phyloP scores from a whole-genome alignment of 2,888 invertebrate genomes.

The Phrixothrix hirtus region DNA sequence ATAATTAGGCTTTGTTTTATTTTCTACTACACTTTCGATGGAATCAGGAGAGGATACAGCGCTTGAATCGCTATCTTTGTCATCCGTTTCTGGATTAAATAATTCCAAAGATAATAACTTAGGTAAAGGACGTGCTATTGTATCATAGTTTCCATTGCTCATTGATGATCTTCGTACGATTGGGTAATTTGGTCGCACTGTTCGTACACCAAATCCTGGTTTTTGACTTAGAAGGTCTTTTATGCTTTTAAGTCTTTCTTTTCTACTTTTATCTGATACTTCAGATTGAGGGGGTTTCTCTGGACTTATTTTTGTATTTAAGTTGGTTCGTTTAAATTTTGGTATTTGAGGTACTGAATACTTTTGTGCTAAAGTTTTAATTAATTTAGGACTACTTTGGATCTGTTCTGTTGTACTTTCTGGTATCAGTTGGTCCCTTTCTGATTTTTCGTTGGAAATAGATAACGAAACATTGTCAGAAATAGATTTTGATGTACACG shows the following conservation, averaged over 20 bases:
- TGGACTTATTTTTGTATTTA: slow-evolving; percentile 39
- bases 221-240: slow-evolving; percentile 71
- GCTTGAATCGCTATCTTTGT: slow-evolving; percentile 87
- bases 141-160: slow-evolving; percentile 61
- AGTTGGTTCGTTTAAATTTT: slow-evolving; percentile 48
- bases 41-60: slow-evolving; percentile 87
- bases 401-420: slow-evolving; percentile 35
- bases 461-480: slow-evolving; percentile 39
- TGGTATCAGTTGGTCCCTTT: slow-evolving; percentile 40
- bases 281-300: slow-evolving; percentile 38
- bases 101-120: slow-evolving; percentile 79
- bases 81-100: slow-evolving; percentile 89
- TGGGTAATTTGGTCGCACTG: slow-evolving; percentile 64
- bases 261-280: slow-evolving; percentile 59
- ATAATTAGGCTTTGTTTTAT: slow-evolving; percentile 7
- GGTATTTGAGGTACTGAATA: slow-evolving; percentile 53
- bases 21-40: slow-evolving; percentile 70
- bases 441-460: slow-evolving; percentile 59
- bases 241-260: slow-evolving; percentile 69
- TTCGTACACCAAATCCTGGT: slow-evolving; percentile 65
- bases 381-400: slow-evolving; percentile 15
- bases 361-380: slow-evolving; percentile 48
- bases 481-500: slow-evolving; percentile 35
- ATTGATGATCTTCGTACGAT: slow-evolving; percentile 71
- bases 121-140: slow-evolving; percentile 70